phyloP scores from a whole-genome alignment of 2,888 invertebrate species.

The Tenthredo livida region DNA sequence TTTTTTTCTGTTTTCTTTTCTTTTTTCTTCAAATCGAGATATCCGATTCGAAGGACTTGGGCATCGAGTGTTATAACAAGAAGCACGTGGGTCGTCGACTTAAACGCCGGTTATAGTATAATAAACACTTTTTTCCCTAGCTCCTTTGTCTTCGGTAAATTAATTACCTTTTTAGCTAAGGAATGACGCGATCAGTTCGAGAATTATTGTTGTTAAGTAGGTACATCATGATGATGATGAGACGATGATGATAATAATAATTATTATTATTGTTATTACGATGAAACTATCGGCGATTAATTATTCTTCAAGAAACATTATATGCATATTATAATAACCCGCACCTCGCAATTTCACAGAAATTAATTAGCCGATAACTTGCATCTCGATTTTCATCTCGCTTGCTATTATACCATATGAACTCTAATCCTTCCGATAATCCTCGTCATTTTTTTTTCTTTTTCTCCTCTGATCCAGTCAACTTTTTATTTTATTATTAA shows the following conservation, averaged over 20 bases:
- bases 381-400: neutral
- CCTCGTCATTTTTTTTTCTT: neutral
- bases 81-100: conserved; percentile 9
- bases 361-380: neutral
- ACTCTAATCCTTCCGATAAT: neutral
- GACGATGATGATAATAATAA: neutral
- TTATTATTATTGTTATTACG: neutral
- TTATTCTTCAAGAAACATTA: neutral
- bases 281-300: neutral
- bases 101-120: conserved; percentile 15
- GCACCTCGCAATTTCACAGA: conserved; percentile 1
- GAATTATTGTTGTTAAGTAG: neutral
- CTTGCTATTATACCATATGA: neutral
- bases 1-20: neutral
- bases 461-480: neutral
- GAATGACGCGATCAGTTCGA: neutral
- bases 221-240: neutral
- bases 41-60: neutral
- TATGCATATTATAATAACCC: neutral
- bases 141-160: conserved; percentile 11
- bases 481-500: neutral
- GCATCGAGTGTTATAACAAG: neutral
- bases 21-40: neutral
- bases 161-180: neutral
- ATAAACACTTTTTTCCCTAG: neutral